Base-by-base conservation (phyloP, 1,140 invertebrate genomes). In the Brachionus rubens region DNA sequence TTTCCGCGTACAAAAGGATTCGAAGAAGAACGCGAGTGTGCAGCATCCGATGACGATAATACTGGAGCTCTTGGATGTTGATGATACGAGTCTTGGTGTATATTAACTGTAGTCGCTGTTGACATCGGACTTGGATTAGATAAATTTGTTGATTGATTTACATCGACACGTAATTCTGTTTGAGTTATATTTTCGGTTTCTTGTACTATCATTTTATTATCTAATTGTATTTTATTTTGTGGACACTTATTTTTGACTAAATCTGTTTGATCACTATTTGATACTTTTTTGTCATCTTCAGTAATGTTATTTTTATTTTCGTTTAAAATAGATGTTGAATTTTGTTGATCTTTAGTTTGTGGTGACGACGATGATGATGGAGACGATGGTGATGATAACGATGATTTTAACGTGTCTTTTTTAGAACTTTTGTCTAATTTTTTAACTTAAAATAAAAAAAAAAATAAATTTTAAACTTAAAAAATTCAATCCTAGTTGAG, bases 41-140 rank as follows among this genome's bases (percentile, higher is more conserved):
- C 50, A 7, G 68, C 50, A 16, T 72, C 68, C 12, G 68, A 72
- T 12, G 30, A 16, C 10, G 68, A 72, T 19, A 72, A 54, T n/a
- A 72, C 50, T 33, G 68, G 68, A 24, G 46, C 68, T 72, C 68
- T 72, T 24, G 68, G 46, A 28, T 65, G n/a, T n/a, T n/a, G 16
- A 21, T 65, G 16, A 65, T 24, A 43, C 28, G 54, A 59, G 12
- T 65, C 59, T 43, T 65, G 59, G 9, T 65, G 59, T 3, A 65
- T 24, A 36, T 65, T 65, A 24, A 65, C 36, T 43, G 59, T 65
- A 10, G 59, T 65, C 2, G 59, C 59, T 2, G 59, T 43, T 3
- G 59, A 65, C 59, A 65, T 43, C 24, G 59, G 59, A 26, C 59
- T 65, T 10, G 59, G 40, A 24, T 46, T 46, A 24, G 19, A 26